phyloP scores from a whole-genome alignment of 2,888 invertebrate genomes.

The Agrenia bidenticulata region DNA sequence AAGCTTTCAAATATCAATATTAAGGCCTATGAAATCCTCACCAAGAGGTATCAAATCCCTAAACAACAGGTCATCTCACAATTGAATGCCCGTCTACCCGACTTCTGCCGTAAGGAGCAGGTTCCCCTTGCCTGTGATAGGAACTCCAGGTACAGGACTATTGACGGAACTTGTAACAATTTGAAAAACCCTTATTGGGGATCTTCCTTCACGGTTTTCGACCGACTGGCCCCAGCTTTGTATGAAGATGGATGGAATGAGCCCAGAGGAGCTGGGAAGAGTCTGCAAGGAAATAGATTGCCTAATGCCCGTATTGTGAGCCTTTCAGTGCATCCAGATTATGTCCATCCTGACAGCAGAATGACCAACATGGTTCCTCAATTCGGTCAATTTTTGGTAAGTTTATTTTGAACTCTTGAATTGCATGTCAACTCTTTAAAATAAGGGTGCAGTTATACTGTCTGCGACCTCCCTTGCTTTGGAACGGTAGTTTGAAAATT shows the following conservation, averaged over 20 bases:
- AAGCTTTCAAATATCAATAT: slow-evolving; percentile 47
- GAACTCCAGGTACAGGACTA: slow-evolving; percentile 38
- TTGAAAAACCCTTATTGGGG: slow-evolving; percentile 47
- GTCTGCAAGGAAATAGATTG: slow-evolving; percentile 40
- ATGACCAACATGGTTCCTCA: slow-evolving; percentile 53
- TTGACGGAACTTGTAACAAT: slow-evolving; percentile 48
- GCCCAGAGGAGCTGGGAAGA: slow-evolving; percentile 50
- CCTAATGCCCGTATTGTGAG: slow-evolving; percentile 50
- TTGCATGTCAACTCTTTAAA: not conserved
- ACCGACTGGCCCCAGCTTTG: slow-evolving; percentile 48
- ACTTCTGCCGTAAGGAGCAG: slow-evolving; percentile 38
- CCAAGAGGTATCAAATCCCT: slow-evolving; percentile 43
- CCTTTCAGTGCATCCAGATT: slow-evolving; percentile 50
- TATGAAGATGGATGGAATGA: slow-evolving; percentile 52
- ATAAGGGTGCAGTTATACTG: not conserved
- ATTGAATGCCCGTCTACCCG: slow-evolving; percentile 36
- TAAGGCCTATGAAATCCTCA: slow-evolving; percentile 50
- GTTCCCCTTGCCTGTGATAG: slow-evolving; percentile 38
- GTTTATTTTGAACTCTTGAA: not conserved
- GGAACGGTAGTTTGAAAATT: not conserved
- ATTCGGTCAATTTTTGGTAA: slow-evolving; percentile 46
- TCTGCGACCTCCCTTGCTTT: not conserved
- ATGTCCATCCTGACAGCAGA: slow-evolving; percentile 43
- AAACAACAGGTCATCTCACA: slow-evolving; percentile 36
- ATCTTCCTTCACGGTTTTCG: slow-evolving; percentile 48